A percentile compares a stretch with the other conserved stretches of the same genome.
phyloP scores from a whole-genome alignment of 2,888 invertebrate species.

The Tenthredo mesomela region DNA sequence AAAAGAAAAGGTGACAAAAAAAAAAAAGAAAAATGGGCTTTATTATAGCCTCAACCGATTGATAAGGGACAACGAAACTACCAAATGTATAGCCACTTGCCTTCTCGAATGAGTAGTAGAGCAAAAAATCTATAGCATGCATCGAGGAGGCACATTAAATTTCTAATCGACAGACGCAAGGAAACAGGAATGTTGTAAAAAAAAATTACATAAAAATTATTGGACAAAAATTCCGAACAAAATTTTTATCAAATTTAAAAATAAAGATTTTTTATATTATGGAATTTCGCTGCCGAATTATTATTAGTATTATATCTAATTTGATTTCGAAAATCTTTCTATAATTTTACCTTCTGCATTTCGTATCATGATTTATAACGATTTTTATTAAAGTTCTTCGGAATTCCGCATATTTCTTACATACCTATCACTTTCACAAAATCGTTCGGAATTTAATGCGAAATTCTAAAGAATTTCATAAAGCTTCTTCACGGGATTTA shows the following conservation, averaged over 20 bases:
- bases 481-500: neutral
- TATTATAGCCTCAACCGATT: slow-evolving; percentile 9
- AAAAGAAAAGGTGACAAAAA: no score
- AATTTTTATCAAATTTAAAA: neutral
- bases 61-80: neutral
- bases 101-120: neutral
- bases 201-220: neutral
- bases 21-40: neutral
- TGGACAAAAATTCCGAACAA: neutral
- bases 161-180: neutral
- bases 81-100: neutral
- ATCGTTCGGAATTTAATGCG: no score
- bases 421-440: no score
- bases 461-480: neutral
- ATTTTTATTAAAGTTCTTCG: no score
- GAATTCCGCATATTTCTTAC: no score
- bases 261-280: no score
- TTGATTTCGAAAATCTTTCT: no score
- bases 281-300: no score
- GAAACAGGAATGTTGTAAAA: neutral
- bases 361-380: no score
- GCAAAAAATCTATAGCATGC: neutral
- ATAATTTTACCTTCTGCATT: no score
- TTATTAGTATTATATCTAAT: no score
- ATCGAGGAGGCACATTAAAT: neutral